Evolutionary conservation across 2,797 vertebrate species (phyloP), one percentile per base, ranked within the genome.

Genomic region (Muraenolepis orangiensis): DNA sequence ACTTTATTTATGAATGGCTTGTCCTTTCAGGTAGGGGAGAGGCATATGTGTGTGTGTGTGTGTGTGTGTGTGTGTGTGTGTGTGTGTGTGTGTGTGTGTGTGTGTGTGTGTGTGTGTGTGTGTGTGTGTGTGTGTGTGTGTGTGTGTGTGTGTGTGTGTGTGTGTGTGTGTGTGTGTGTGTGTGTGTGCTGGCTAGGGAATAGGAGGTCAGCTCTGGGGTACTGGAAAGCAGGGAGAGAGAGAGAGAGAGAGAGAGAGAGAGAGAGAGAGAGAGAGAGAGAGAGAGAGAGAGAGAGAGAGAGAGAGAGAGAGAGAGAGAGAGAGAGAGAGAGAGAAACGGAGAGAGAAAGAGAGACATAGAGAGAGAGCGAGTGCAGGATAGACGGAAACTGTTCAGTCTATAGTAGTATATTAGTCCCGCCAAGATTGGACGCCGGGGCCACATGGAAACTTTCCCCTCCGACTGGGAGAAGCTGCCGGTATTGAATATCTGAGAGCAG

Each of bases 401-500:
- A 84, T 76, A 86, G 77, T 29, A 34, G 75, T 76, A 90, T 78
- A 64, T 64, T 64, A 83, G 76, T 90, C 84, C 86, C 71, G 86
- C 89, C 90, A 90, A 91, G 80, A 89, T 77, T 69, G 66, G 70
- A 80, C 73, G 64, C 72, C 78, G 85, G 87, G 88, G 88, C 88
- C 75, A 70, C 80, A 89, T 91, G 93, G 92, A 94, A 93, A 93
- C 85, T 91, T 90, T 87, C 84, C 84, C 85, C 82, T 83, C 83
- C 68, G 72, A 87, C 81, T 86, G 80, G 79, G 81, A 89, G 83
- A 87, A 78, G 82, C 68, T 76, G 84, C 80, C 67, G 75, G 87
- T 93, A 89, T 93, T 92, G 88, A 92, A 93, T 94, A 87, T 92
- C 92, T 81, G 71, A 18, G 76, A 82, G 72, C 85, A 87, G 86